Percentiles rank a stretch among this genome's conserved stretches.
Conservation (phyloP, 1,140 invertebrate species). For the Drosophila ogumai region DNA sequence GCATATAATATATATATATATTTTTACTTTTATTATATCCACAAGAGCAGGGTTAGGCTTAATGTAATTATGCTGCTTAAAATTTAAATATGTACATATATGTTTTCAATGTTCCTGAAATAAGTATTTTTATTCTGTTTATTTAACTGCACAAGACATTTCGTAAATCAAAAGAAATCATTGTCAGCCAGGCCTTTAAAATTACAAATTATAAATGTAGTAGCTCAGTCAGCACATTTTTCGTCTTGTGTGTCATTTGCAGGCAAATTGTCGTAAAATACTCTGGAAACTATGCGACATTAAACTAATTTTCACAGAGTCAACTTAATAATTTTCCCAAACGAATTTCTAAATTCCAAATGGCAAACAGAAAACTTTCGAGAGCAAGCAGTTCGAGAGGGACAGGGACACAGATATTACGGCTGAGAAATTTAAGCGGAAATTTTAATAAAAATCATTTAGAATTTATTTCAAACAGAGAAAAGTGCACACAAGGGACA, state of each 20-base stretch:
- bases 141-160: background rate
- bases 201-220: background rate
- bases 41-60: too few species aligned
- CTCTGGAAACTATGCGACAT: slow-evolving; percentile 33
- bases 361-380: slow-evolving; percentile 1
- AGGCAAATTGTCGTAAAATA: slow-evolving; percentile 7
- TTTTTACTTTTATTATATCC: too few species aligned
- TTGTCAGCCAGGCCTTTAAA: background rate
- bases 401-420: slow-evolving; percentile 34
- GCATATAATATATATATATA: too few species aligned
- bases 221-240: slow-evolving; percentile 12
- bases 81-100: too few species aligned
- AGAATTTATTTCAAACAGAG: slow-evolving; percentile 81
- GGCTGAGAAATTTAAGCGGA: slow-evolving; percentile 74
- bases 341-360: slow-evolving; percentile 41
- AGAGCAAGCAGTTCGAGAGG: slow-evolving; percentile 10
- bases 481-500: slow-evolving; percentile 41
- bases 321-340: slow-evolving; percentile 29
- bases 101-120: background rate
- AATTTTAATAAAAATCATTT: slow-evolving; percentile 83
- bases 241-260: slow-evolving; percentile 25
- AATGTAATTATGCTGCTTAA: too few species aligned
- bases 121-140: background rate
- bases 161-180: background rate
- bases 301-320: slow-evolving; percentile 32